Evolutionary conservation across 1,140 invertebrate genomes (phyloP), one percentile per base, ranked within the genome.

Genomic region (Hormaphis cornu): DNA sequence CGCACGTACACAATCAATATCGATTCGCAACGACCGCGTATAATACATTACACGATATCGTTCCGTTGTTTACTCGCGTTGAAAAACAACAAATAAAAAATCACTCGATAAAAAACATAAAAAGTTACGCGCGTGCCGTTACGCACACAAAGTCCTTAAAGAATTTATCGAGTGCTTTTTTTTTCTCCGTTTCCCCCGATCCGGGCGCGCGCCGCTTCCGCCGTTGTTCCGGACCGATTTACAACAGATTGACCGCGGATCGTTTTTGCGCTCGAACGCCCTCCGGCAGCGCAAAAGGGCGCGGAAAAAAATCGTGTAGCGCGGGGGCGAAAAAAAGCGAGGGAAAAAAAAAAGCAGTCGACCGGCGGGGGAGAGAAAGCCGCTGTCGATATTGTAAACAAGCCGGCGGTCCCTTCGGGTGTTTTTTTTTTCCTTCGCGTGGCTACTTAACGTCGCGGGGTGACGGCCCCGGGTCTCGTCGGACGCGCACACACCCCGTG

Each of bases 311-410:
- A 66, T 66, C 28, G n/a, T n/a, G n/a, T 44, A 48, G n/a, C n/a
- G 26, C 33, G 44, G n/a, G 28, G 0, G 28, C 2, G 9, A 63
- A 63, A 63, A 42, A 50, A 40, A 46, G 18, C 42, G 42, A n/a
- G 5, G 42, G 18, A 46, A 46, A 44, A 44, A 44, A 44, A 61
- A 66, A 56, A 56, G 24, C 54, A 1, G 54, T 14, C 35, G 20
- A 35, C 61, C 44, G 42, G 28, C 61, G 61, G 42, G 28, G 28
- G 42, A 66, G 42, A 48, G 44, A 66, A 66, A 66, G 61, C n/a
- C n/a, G n/a, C 61, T 66, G 61, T 66, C 61, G 61, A 66, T 66
- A 50, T 66, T 66, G 61, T 66, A 66, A 66, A 66, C 61, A 66
- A 66, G 61, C 42, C 42, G 16, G 44, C 61, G 44, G 28, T 18